Evolutionary conservation across 2,888 invertebrate genomes (phyloP).

Genomic region (Limnephilus marmoratus): DNA sequence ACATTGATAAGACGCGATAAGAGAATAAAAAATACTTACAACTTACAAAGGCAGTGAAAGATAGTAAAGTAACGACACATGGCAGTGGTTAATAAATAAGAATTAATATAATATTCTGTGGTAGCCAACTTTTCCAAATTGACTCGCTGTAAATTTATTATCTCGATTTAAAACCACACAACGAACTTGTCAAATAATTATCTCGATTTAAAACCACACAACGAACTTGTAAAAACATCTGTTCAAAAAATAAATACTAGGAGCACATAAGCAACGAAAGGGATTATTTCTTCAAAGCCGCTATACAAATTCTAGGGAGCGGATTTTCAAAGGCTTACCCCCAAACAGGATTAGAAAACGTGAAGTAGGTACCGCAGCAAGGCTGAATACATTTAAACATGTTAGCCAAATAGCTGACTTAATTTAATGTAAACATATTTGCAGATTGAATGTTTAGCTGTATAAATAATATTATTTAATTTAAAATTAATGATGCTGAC

Average conservation of each 20-base stretch:
- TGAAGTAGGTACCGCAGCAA: not conserved
- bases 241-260: slow-evolving; percentile 14
- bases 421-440: not conserved
- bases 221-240: not conserved
- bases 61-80: not conserved
- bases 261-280: slow-evolving; percentile 14
- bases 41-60: not conserved
- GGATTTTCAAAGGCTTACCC: slow-evolving; percentile 21
- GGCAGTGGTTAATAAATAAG: not conserved
- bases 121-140: not conserved
- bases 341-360: slow-evolving; percentile 21
- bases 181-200: not conserved
- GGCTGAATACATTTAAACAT: not conserved
- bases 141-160: not conserved
- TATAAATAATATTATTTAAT: not conserved
- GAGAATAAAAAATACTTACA: not conserved
- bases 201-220: not conserved
- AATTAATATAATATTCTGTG: not conserved
- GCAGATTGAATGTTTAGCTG: no score
- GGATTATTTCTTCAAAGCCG: slow-evolving; percentile 50
- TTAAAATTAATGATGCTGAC: not conserved
- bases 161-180: not conserved
- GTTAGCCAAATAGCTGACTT: not conserved
- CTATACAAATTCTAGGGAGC: slow-evolving; percentile 49
- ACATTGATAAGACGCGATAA: not conserved